These are phyloP conservation scores for Microcaecilia unicolor DNA, from an alignment of 2,797 vertebrate species.

Conservation along the genomic window DNA sequence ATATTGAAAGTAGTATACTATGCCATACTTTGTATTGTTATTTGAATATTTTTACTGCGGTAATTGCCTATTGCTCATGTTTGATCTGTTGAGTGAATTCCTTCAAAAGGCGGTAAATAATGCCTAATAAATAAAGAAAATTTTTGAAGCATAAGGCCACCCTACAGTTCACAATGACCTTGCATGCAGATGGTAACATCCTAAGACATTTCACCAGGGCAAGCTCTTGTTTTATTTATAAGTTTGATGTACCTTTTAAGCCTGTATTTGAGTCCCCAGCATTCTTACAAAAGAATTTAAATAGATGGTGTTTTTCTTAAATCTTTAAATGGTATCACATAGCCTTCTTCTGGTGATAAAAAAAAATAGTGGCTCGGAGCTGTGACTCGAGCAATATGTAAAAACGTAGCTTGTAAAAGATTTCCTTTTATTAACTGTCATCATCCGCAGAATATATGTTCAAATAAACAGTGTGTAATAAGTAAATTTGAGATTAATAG, in stretches of 20 bases:
- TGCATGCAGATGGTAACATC: too few species aligned
- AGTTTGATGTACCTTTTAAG: slow-evolving; percentile 63
- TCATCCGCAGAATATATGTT: slow-evolving; percentile 86
- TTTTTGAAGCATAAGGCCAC: too few species aligned
- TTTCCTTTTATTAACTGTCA: slow-evolving; percentile 94
- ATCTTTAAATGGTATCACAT: slow-evolving; percentile 43
- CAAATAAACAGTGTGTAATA: slow-evolving; percentile 94
- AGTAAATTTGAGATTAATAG: slow-evolving; percentile 86
- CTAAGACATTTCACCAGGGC: too few species aligned
- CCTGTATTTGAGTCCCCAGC: slow-evolving; percentile 57
- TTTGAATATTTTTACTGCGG: too few species aligned
- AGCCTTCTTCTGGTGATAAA: slow-evolving; percentile 64
- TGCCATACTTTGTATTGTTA: too few species aligned
- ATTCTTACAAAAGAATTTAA: slow-evolving; percentile 59
- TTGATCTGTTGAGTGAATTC: too few species aligned
- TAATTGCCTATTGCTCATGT: too few species aligned
- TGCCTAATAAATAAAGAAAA: too few species aligned
- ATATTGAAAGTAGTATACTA: too few species aligned
- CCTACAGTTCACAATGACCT: too few species aligned
- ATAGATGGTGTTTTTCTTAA: slow-evolving; percentile 60
- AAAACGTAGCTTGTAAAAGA: slow-evolving; percentile 82
- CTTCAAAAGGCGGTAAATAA: too few species aligned
- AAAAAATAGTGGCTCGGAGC: slow-evolving; percentile 57
- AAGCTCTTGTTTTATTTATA: too few species aligned
- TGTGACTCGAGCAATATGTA: slow-evolving; percentile 69